Percentiles rank a stretch among this genome's conserved stretches.
These are phyloP conservation scores for Megalops cyprinoides DNA, from an alignment of 2,797 vertebrate species.

Conservation along the genomic window DNA sequence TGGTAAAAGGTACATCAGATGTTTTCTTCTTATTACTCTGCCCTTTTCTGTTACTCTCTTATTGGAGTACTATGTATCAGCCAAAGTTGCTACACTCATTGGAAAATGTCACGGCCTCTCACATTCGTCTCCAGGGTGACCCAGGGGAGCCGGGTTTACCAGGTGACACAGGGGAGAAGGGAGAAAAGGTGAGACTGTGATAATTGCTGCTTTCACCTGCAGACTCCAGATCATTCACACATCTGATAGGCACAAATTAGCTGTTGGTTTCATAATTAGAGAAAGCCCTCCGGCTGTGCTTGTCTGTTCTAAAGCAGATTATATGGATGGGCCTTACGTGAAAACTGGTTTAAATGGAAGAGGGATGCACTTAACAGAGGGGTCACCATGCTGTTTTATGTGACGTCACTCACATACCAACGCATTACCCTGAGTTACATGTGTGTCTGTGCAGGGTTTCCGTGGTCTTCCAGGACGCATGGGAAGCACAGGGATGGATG, in stretches of 20 bases:
- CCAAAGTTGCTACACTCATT: too few relatives aligned
- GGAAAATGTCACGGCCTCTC: too few relatives aligned
- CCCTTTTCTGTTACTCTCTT: background rate
- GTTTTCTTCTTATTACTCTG: background rate
- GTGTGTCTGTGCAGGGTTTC: constrained; percentile 70
- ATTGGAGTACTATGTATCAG: background rate
- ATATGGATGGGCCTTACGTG: background rate
- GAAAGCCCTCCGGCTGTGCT: background rate
- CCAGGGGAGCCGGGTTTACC: constrained; percentile 74
- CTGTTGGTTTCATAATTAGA: background rate
- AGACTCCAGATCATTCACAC: background rate
- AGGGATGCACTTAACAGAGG: background rate
- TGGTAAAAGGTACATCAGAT: background rate
- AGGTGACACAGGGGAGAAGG: constrained; percentile 76
- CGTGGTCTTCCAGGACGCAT: constrained; percentile 76
- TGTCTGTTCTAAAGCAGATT: background rate
- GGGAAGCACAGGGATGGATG: constrained; percentile 71
- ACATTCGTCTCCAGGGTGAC: constrained; percentile 69
- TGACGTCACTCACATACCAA: background rate
- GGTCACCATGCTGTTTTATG: background rate
- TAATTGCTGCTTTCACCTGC: background rate
- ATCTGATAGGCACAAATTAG: too few relatives aligned
- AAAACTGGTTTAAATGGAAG: background rate
- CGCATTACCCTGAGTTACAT: background rate
- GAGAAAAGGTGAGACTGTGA: constrained; percentile 75